These are phyloP conservation scores for Rutilus rutilus DNA, from an alignment of 2,113 vertebrate species.

Conservation along the genomic window DNA sequence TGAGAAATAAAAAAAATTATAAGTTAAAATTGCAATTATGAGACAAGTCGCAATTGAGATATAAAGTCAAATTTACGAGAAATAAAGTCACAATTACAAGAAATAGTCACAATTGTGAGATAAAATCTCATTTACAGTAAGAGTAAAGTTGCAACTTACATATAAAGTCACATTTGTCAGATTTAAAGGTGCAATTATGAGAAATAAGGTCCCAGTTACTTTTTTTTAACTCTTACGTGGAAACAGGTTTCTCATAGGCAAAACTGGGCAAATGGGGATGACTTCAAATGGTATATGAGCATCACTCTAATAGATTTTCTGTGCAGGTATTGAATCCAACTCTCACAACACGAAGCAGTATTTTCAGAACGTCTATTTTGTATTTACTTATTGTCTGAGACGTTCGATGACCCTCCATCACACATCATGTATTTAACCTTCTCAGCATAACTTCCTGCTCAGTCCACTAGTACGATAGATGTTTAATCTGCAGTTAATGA, in stretches of 20 bases:
- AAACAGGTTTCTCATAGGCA: neutral
- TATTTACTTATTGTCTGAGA: neutral
- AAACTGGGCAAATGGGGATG: neutral
- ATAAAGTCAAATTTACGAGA: neutral
- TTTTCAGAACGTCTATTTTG: neutral
- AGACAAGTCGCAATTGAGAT: neutral
- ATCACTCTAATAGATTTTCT: neutral
- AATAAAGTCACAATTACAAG: neutral
- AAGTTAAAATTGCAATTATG: neutral
- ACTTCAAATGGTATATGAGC: neutral
- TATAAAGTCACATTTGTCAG: neutral
- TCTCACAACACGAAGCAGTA: neutral
- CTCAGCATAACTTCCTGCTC: neutral
- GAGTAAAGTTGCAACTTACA: neutral
- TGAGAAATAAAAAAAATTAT: neutral
- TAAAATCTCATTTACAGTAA: neutral
- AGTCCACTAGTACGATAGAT: neutral
- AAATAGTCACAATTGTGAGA: neutral
- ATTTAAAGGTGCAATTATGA: neutral
- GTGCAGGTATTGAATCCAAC: neutral
- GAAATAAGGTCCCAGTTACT: neutral
- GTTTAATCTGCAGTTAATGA: constrained; percentile 22
- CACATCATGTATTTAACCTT: constrained; percentile 10
- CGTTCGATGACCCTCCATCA: neutral
- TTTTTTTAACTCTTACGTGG: neutral